Percentiles rank a stretch among this genome's conserved stretches.
Conservation (phyloP, 2,113 vertebrate genomes). For the Eulacestoma nigropectus region DNA sequence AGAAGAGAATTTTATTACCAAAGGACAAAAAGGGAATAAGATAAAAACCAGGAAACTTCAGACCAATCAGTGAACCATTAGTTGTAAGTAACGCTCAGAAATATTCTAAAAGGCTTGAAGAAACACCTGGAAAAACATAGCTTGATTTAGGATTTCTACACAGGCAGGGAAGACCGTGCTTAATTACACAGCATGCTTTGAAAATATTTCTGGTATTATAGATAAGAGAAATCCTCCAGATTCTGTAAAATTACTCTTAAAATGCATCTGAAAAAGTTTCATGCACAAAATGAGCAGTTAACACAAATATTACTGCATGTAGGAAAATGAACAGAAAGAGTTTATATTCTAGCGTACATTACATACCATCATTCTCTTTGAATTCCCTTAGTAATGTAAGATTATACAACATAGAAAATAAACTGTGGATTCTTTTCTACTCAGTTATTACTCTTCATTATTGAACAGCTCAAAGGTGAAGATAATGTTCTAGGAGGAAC, state of each 20-base stretch:
- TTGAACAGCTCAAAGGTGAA: not conserved
- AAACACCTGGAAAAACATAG: conserved; percentile 5
- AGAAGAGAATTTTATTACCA: not conserved
- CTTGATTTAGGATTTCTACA: conserved; percentile 28
- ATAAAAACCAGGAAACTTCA: not conserved
- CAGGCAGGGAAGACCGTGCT: not conserved
- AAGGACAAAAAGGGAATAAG: not conserved
- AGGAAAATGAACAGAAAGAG: not conserved
- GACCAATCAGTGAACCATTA: not conserved
- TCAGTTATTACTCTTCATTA: not conserved
- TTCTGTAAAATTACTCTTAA: not conserved
- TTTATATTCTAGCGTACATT: not conserved
- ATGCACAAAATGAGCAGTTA: not conserved
- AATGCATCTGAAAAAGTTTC: not conserved
- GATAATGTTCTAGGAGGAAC: not conserved
- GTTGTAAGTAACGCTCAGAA: not conserved
- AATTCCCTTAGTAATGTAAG: not conserved
- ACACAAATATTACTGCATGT: not conserved
- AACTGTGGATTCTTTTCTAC: not conserved
- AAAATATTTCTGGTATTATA: not conserved
- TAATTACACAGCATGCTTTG: conserved; percentile 18
- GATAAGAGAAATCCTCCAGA: not conserved
- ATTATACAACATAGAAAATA: not conserved
- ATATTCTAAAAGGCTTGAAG: not conserved
- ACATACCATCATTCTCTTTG: not conserved